A percentile compares a stretch with the other conserved stretches of the same genome.
These are phyloP conservation scores for Lontra canadensis DNA, from an alignment of 2,113 vertebrate species.

Conservation along the genomic window DNA sequence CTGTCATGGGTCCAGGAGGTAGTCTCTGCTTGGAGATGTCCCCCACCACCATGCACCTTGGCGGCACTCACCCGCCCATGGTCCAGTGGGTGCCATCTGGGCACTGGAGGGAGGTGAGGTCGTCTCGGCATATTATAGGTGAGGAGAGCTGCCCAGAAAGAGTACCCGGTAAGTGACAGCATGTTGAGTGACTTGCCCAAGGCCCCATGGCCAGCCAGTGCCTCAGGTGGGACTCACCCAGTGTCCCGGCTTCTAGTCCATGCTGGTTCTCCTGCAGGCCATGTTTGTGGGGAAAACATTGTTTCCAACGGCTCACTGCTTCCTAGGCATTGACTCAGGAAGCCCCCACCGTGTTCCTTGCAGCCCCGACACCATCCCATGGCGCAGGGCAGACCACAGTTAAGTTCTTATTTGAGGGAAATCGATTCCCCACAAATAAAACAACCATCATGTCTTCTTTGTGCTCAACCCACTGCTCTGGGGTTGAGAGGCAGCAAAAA, in stretches of 20 bases:
- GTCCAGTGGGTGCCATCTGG: neutral
- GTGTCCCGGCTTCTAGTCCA: neutral
- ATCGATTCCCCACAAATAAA: neutral
- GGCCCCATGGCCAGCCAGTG: neutral
- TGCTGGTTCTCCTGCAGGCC: neutral
- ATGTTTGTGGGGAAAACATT: neutral
- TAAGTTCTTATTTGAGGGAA: neutral
- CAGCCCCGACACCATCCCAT: neutral
- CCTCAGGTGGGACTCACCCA: neutral
- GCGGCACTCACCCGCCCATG: neutral
- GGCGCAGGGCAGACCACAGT: neutral
- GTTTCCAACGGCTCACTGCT: neutral
- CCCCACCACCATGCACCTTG: neutral
- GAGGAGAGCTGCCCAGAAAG: neutral
- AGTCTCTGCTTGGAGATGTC: neutral
- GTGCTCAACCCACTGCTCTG: neutral
- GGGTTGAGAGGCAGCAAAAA: constrained; percentile 36
- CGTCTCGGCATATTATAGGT: neutral
- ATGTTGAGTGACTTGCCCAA: neutral
- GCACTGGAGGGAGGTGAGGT: neutral
- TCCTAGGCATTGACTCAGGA: neutral
- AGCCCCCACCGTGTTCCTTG: neutral
- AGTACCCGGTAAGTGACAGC: neutral
- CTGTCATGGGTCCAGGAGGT: neutral
- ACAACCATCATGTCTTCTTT: neutral